Evolutionary conservation across 2,797 vertebrate species (phyloP).

Genomic region (Pseudopleuronectes americanus): DNA sequence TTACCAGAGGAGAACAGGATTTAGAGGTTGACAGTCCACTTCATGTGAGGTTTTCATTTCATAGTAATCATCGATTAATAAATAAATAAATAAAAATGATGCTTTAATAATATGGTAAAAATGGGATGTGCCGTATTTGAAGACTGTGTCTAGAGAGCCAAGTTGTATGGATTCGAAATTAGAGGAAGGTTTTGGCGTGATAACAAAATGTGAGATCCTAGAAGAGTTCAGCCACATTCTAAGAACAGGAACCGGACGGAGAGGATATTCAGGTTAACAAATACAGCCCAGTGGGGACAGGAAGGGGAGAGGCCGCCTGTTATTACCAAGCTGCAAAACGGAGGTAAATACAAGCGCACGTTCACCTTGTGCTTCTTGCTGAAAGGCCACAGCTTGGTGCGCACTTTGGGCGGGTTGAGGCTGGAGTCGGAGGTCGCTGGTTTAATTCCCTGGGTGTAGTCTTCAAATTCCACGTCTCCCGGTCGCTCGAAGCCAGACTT

Average conservation of each 20-base stretch:
- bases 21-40: too few relatives aligned
- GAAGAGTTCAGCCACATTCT: background rate
- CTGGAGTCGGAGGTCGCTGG: conserved; percentile 82
- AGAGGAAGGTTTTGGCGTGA: background rate
- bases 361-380: conserved; percentile 88
- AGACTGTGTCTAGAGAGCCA: too few relatives aligned
- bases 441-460: conserved; percentile 88
- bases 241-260: conserved; percentile 14
- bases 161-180: background rate
- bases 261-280: conserved; percentile 33
- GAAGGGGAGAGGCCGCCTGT: background rate
- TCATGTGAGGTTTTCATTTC: too few relatives aligned
- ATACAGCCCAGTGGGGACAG: conserved; percentile 3
- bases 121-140: too few relatives aligned
- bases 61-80: too few relatives aligned
- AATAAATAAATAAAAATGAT: too few relatives aligned
- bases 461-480: conserved; percentile 88
- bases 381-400: conserved; percentile 88
- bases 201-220: background rate
- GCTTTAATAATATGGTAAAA: too few relatives aligned
- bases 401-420: conserved; percentile 79
- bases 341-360: background rate
- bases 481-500: conserved; percentile 89
- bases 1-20: too few relatives aligned
- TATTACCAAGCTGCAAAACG: background rate